Evolutionary conservation across 2,888 invertebrate species (phyloP), one percentile per base, ranked within the genome.

Genomic region (Drosophila rubida): DNA sequence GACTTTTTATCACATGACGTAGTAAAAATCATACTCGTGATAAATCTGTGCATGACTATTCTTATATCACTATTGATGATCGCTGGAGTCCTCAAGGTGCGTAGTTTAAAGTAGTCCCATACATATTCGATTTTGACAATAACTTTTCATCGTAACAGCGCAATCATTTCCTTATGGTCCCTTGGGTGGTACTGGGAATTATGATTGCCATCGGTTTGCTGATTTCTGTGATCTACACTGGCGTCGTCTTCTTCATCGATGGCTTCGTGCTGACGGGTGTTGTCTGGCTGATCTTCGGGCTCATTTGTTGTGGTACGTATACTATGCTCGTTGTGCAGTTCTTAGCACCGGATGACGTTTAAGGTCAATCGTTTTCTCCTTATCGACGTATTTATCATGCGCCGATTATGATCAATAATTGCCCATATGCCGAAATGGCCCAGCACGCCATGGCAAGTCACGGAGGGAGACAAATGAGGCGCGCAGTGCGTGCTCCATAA

Each of bases 1-100:
- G 95, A 95, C 89, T 94, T 94, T 86, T 91, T 96, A 41, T 94
- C 95, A 81, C 94, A 95, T 81, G 93, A 93, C 86, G 93, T 94
- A 89, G 95, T 96, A 65, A 95, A 95, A 93, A 95, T 96, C 72
- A 96, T 97, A 80, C 93, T 96, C 70, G 94, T 95, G 8, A 94
- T 97, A 76, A 97, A 96, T 91, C 93, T 97, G 60, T 94, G 94
- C 80, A 96, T 97, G 94, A 97, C 97, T 4, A 95, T 97, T 66
- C 92, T 97, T 64, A 95, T 97, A 90, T 96, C 96, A 44, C 90
- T 93, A n/a, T 93, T 96, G 1, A 94, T 97, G 79, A 94, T 96
- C 35, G 91, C 95, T 53, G 97, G 96, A 66, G 95, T 95, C 4
- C 85, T 95, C 41, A 96, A 95, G 94, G 97, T 97, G 93, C 48